A percentile compares a stretch with the other conserved stretches of the same genome.
phyloP scores from a whole-genome alignment of 1,140 invertebrate genomes.

The Atta colombica region DNA sequence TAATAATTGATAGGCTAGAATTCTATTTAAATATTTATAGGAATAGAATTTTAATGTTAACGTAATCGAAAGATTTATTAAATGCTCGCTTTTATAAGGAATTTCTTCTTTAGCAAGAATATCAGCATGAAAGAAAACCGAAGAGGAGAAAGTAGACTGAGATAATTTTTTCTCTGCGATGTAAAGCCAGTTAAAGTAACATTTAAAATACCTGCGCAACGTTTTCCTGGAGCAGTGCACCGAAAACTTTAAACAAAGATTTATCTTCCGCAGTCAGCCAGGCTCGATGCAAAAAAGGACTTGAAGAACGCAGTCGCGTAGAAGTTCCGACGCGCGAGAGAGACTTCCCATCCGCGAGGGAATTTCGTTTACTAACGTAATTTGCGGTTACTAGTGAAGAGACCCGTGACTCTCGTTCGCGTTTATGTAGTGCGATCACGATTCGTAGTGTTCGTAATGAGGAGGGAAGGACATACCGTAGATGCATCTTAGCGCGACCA shows the following conservation, averaged over 20 bases:
- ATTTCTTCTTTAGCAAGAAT: constrained; percentile 11
- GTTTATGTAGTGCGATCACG: constrained; percentile 32
- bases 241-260: constrained; percentile 64
- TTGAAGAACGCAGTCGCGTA: constrained; percentile 44
- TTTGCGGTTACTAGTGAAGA: constrained; percentile 44
- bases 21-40: constrained; percentile 1
- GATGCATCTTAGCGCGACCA: constrained; percentile 53
- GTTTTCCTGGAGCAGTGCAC: constrained; percentile 20
- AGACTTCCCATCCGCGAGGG: constrained; percentile 18
- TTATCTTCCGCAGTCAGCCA: constrained; percentile 50
- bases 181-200: constrained; percentile 48
- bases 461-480: constrained; percentile 30
- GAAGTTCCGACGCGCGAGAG: constrained; percentile 31
- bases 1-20: background rate
- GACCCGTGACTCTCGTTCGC: constrained; percentile 19
- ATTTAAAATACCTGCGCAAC: constrained; percentile 59
- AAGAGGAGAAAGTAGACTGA: constrained; percentile 34
- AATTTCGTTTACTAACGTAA: constrained; percentile 49
- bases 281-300: constrained; percentile 39
- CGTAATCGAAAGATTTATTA: constrained; percentile 21
- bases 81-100: constrained; percentile 9
- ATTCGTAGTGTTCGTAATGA: background rate
- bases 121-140: background rate
- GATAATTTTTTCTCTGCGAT: constrained; percentile 19
- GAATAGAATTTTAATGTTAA: background rate